Evolutionary conservation across 2,113 vertebrate species (phyloP).

Genomic region (Ophthalmolycus amberensis): DNA sequence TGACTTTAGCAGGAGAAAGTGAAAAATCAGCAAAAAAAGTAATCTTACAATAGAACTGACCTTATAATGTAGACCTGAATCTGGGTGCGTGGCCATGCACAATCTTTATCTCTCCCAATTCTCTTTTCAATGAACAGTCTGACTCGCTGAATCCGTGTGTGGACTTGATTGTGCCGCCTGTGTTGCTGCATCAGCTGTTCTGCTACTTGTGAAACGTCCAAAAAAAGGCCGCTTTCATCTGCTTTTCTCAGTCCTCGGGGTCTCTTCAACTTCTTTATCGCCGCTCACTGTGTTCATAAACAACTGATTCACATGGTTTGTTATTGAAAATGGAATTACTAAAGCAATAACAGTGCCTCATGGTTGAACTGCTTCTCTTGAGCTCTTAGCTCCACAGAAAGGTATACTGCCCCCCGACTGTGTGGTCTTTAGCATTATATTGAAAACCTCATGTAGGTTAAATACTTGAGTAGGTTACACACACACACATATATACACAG

Average conservation of each 20-base stretch:
- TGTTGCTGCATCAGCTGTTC: slow-evolving; percentile 58
- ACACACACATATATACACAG: too few relatives aligned
- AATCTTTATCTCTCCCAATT: background rate
- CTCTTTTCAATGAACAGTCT: slow-evolving; percentile 9
- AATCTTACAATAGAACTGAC: slow-evolving; percentile 1
- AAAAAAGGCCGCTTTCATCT: slow-evolving; percentile 43
- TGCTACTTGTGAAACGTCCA: slow-evolving; percentile 28
- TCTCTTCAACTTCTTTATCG: slow-evolving; percentile 34
- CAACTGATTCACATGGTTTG: slow-evolving; percentile 26
- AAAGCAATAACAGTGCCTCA: slow-evolving; percentile 10
- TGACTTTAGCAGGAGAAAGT: slow-evolving; percentile 30
- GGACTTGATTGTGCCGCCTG: slow-evolving; percentile 35
- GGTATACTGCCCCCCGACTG: background rate
- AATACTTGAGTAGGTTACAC: background rate
- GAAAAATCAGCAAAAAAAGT: slow-evolving; percentile 45
- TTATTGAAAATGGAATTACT: slow-evolving; percentile 43
- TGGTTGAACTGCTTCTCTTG: background rate
- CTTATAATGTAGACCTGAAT: slow-evolving; percentile 27
- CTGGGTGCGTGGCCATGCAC: slow-evolving; percentile 1
- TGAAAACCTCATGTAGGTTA: background rate
- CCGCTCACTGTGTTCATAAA: slow-evolving; percentile 29
- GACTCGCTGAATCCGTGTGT: slow-evolving; percentile 23
- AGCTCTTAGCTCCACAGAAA: background rate
- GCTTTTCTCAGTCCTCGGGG: slow-evolving; percentile 39
- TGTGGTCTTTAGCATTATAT: background rate